Evolutionary conservation across 2,797 vertebrate genomes (phyloP).

Genomic region (Pangasius djambal): DNA sequence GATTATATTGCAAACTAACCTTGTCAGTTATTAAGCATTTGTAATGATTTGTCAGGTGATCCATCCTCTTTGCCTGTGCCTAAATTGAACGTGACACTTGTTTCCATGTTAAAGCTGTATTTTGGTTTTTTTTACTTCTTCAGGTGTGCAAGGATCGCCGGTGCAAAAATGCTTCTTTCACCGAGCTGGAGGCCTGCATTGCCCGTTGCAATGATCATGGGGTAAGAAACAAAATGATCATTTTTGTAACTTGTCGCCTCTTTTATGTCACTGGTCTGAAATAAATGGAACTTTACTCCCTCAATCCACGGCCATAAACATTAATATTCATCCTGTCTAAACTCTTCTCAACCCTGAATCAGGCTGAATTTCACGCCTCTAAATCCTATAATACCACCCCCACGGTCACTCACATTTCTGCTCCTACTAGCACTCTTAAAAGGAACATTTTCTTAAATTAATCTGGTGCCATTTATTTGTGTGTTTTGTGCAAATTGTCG

Average conservation of each 20-base stretch:
- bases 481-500: constrained; percentile 52
- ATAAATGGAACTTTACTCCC: constrained; percentile 15
- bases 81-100: background rate
- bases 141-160: constrained; percentile 90
- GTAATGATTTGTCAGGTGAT: background rate
- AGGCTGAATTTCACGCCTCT: constrained; percentile 59
- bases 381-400: constrained; percentile 56
- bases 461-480: constrained; percentile 52
- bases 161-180: constrained; percentile 87
- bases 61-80: background rate
- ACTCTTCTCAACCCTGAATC: constrained; percentile 44
- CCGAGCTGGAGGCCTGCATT: constrained; percentile 83
- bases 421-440: constrained; percentile 40
- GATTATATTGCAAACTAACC: background rate
- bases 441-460: constrained; percentile 50
- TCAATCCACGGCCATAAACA: constrained; percentile 4
- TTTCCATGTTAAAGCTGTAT: background rate
- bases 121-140: background rate
- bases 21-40: background rate
- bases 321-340: constrained; percentile 37
- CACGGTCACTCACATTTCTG: constrained; percentile 28
- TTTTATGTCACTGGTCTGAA: constrained; percentile 11
- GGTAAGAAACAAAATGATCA: constrained; percentile 69
- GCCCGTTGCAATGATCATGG: constrained; percentile 81
- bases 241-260: background rate